Evolutionary conservation across 1,140 invertebrate species (phyloP).

Genomic region (Drosophila ficusphila): DNA sequence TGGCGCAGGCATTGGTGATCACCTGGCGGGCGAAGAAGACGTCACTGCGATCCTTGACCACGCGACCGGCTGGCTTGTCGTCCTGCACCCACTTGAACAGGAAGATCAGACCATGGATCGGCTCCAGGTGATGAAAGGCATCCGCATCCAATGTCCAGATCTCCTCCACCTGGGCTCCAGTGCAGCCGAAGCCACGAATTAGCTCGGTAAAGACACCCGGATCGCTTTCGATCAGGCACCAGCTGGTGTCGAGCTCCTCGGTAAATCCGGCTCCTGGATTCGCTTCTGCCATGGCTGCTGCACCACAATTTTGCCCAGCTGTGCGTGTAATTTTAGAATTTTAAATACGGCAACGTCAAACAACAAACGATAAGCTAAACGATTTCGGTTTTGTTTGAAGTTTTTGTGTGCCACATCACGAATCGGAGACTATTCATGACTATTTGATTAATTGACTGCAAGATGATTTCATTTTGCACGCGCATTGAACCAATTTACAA

Average conservation of each 20-base stretch:
- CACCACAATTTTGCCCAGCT: too few relatives aligned
- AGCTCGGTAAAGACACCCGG: slow-evolving; percentile 99
- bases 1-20: slow-evolving; percentile 99
- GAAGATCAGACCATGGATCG: slow-evolving; percentile 99
- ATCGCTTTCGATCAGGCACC: slow-evolving; percentile 99
- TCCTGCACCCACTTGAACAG: slow-evolving; percentile 98
- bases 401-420: not conserved
- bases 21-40: slow-evolving; percentile 99
- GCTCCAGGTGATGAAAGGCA: slow-evolving; percentile 95
- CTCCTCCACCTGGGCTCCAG: slow-evolving; percentile 98
- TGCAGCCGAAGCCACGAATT: slow-evolving; percentile 97
- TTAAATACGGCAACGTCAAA: not conserved
- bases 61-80: slow-evolving; percentile 91
- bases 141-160: slow-evolving; percentile 96
- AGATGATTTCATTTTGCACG: slow-evolving; percentile 15
- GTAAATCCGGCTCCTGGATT: not conserved
- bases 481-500: slow-evolving; percentile 11
- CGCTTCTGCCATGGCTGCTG: not conserved
- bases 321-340: not conserved
- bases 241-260: slow-evolving; percentile 88
- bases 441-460: slow-evolving; percentile 38
- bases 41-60: slow-evolving; percentile 90
- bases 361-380: not conserved
- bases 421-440: not conserved
- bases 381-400: not conserved